phyloP scores from a whole-genome alignment of 1,140 invertebrate genomes.

The Ooceraea biroi region DNA sequence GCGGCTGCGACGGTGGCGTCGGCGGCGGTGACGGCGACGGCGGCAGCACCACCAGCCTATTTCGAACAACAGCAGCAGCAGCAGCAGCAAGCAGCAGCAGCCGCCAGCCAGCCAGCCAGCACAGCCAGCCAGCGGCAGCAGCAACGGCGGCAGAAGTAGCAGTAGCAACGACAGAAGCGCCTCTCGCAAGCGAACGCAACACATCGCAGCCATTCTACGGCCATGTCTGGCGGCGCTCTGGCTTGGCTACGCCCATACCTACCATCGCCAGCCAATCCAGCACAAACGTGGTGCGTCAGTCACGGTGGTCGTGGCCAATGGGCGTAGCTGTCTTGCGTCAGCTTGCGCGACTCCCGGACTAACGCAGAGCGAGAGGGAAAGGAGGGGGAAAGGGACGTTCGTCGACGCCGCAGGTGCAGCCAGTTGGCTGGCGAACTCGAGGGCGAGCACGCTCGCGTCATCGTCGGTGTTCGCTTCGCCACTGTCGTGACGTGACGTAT shows the following conservation, averaged over 20 bases:
- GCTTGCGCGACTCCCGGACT: slow-evolving; percentile 46
- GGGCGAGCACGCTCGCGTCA: slow-evolving; percentile 79
- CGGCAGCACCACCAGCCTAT: slow-evolving; percentile 64
- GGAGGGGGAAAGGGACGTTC: slow-evolving; percentile 68
- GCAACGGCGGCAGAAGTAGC: slow-evolving; percentile 67
- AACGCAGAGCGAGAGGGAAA: slow-evolving; percentile 11
- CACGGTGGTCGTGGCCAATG: slow-evolving; percentile 74
- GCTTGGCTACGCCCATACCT: slow-evolving; percentile 73
- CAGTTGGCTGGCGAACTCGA: slow-evolving; percentile 83
- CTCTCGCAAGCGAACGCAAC: slow-evolving; percentile 63
- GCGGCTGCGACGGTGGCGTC: slow-evolving; percentile 58
- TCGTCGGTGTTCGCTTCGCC: slow-evolving; percentile 51
- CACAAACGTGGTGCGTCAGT: slow-evolving; percentile 46
- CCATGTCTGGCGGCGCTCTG: slow-evolving; percentile 74
- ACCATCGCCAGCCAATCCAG: slow-evolving; percentile 67
- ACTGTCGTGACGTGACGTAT: slow-evolving; percentile 49
- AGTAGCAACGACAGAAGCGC: slow-evolving; percentile 65
- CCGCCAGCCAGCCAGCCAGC: slow-evolving; percentile 43
- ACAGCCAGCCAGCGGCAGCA: slow-evolving; percentile 48
- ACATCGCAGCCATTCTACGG: slow-evolving; percentile 82
- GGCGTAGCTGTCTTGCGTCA: slow-evolving; percentile 72
- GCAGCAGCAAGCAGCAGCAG: slow-evolving; percentile 56
- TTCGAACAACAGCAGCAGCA: slow-evolving; percentile 71
- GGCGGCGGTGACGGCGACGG: slow-evolving; percentile 25
- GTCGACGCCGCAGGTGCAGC: slow-evolving; percentile 76